Evolutionary conservation across 2,888 invertebrate genomes (phyloP).

Genomic region (Tanaodytes sp.): DNA sequence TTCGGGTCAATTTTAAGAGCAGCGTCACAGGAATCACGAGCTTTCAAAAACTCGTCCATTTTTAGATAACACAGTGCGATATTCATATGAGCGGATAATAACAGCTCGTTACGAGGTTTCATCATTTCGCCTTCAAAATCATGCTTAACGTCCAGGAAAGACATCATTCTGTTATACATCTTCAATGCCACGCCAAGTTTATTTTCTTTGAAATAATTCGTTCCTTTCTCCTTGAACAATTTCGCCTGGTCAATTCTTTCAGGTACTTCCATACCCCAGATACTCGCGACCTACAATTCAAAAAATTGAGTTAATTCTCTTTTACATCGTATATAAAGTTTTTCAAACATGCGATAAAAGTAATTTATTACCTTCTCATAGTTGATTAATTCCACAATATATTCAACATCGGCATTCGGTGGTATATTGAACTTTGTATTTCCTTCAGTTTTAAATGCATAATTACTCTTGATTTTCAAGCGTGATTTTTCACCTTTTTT

Average conservation of each 20-base stretch:
- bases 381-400: constrained; percentile 84
- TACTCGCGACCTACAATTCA: neutral
- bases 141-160: constrained; percentile 75
- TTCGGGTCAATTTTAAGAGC: constrained; percentile 83
- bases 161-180: constrained; percentile 86
- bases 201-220: constrained; percentile 86
- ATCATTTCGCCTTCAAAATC: constrained; percentile 61
- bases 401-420: constrained; percentile 84
- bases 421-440: constrained; percentile 83
- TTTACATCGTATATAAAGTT: too few relatives aligned
- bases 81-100: constrained; percentile 85
- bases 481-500: constrained; percentile 84
- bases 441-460: constrained; percentile 85
- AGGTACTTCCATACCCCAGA: constrained; percentile 85
- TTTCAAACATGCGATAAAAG: neutral
- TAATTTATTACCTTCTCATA: constrained; percentile 82
- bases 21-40: constrained; percentile 82
- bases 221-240: constrained; percentile 91
- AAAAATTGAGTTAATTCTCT: neutral
- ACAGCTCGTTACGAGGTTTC: constrained; percentile 75
- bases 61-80: constrained; percentile 87
- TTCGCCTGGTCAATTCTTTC: constrained; percentile 89
- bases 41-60: constrained; percentile 80
- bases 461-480: constrained; percentile 82
- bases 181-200: constrained; percentile 87